These are phyloP conservation scores for Passer montanus DNA, from an alignment of 2,113 vertebrate genomes.

Conservation along the genomic window DNA sequence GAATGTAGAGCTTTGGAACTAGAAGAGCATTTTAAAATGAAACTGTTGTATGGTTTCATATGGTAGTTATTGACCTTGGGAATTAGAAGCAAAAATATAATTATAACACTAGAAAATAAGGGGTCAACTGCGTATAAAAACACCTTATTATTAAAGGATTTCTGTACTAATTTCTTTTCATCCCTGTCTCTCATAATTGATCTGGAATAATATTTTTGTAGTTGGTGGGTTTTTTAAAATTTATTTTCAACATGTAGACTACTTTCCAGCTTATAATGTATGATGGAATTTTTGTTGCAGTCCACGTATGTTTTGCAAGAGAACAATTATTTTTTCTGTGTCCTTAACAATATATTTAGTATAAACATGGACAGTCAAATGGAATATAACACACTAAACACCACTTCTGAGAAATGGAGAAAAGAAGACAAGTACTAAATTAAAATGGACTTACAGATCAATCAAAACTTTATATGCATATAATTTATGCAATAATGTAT, in stretches of 20 bases:
- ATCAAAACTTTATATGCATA: not conserved
- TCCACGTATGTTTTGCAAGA: not conserved
- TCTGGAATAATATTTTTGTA: not conserved
- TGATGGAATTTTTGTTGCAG: not conserved
- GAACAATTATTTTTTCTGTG: not conserved
- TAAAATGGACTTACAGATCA: not conserved
- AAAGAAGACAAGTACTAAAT: not conserved
- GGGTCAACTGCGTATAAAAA: rapidly evolving
- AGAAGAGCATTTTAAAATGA: not conserved
- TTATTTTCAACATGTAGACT: not conserved
- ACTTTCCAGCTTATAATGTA: not conserved
- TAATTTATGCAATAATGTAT: not conserved
- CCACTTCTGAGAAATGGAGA: not conserved
- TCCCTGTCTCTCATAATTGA: not conserved
- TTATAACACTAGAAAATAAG: not conserved
- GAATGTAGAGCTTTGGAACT: not conserved
- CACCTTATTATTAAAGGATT: not conserved
- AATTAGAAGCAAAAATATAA: not conserved
- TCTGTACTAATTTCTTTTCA: not conserved
- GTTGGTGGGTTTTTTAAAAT: rapidly evolving
- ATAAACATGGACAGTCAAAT: not conserved
- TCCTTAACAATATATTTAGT: not conserved
- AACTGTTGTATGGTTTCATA: not conserved
- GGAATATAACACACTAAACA: not conserved
- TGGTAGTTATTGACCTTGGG: not conserved